Evolutionary conservation across 2,797 vertebrate genomes (phyloP).

Genomic region (Brachyrhaphis roseni): DNA sequence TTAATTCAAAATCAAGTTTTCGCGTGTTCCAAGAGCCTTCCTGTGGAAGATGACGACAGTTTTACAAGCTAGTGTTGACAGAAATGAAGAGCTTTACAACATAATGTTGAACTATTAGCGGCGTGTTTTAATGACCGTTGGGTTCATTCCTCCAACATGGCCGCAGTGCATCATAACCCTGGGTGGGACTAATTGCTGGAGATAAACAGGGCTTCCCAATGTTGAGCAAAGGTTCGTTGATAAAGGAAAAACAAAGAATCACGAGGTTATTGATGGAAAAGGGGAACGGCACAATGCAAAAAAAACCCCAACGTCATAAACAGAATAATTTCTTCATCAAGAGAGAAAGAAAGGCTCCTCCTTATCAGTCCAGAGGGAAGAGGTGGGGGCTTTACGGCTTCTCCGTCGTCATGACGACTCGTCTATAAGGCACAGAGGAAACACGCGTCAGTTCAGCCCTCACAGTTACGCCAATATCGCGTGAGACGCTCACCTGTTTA

Average conservation of each 20-base stretch:
- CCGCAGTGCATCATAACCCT: neutral
- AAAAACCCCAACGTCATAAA: neutral
- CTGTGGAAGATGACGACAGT: neutral
- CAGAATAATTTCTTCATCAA: neutral
- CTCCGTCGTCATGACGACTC: neutral
- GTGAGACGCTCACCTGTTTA: slow-evolving; percentile 44
- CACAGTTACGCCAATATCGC: neutral
- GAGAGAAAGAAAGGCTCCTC: neutral
- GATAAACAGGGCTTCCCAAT: neutral
- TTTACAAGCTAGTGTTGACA: neutral
- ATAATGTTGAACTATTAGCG: neutral
- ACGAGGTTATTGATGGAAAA: neutral
- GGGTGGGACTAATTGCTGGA: neutral
- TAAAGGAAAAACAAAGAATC: neutral
- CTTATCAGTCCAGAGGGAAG: neutral
- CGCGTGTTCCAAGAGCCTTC: neutral
- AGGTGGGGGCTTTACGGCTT: neutral
- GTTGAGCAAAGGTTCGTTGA: neutral
- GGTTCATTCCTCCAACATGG: neutral
- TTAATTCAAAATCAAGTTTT: neutral
- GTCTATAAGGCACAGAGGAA: slow-evolving; percentile 8
- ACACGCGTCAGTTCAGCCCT: neutral
- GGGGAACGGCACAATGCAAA: neutral
- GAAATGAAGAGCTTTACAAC: neutral
- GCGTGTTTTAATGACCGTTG: neutral